Base-by-base conservation (phyloP, 2,113 vertebrate species). In the Mola mola region DNA sequence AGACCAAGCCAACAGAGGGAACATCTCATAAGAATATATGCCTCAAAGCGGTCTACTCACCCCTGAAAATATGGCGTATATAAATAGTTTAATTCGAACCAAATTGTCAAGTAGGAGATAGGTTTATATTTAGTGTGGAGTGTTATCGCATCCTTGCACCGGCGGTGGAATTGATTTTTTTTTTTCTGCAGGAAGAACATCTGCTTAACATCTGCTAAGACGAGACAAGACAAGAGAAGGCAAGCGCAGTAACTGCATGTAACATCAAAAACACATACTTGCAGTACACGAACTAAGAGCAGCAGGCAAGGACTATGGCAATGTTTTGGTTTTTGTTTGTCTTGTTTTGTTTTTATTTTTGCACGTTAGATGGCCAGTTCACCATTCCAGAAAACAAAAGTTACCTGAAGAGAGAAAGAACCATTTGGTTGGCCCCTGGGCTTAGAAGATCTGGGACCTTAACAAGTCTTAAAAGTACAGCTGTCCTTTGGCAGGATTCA, bases 81-180 rank as follows among this genome's bases (percentile, higher is more conserved):
- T 86, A 85, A 87, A 87, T 78, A 83, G 73, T 69, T 78, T 88
- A 87, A 85, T 85, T 86, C 79, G 85, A 87, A 82, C 73, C 55
- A 78, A 82, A 83, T 83, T 79, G 79, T 85, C 75, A 80, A 76
- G 79, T 24, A 8, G 58, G 40, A 80, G 83, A 83, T 79, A 77
- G 78, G 70, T 89, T 82, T 80, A 82, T 75, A 79, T 70, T 67
- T 65, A 22, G 59, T 19, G 64, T 73, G 63, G 47, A 63, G 81
- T 20, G 65, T 80, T 85, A 86, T 87, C 81, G 31, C 81, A 83
- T 73, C 71, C 79, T 46, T 46, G 75, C 85, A 87, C 79, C 38
- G 61, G 58, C 37, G 70, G 67, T 60, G 72, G 60, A 79, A 82
- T 83, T 70, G 75, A 78, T 76, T 76, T 82, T 71, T 50, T 46